Evolutionary conservation across 2,113 vertebrate species (phyloP), one percentile per base, ranked within the genome.

Genomic region (Cricetomys ansorgei): DNA sequence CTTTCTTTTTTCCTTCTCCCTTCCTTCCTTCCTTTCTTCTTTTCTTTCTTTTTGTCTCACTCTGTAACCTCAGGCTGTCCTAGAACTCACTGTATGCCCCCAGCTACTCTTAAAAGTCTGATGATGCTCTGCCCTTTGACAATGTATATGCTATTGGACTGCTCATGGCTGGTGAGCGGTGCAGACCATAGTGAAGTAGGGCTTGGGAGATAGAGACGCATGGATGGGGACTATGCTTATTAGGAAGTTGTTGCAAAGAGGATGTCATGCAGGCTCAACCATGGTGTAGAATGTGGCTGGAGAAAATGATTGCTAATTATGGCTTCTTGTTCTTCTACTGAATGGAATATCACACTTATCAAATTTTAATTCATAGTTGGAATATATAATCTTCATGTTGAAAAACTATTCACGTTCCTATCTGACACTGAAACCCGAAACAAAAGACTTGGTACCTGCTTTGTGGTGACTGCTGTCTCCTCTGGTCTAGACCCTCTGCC

Each of bases 71-170:
- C 50, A 73, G 27, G 67, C 67, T 88, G 48, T 16, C 50, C 85
- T 88, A 48, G 65, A 72, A 55, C 8, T 88, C 23, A 8, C 37
- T 70, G 37, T n/a, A 53, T 88, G 25, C 2, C 48, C 43, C 37
- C 55, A 67, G 69, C 50, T 43, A 43, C 37, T 40, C 55, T 43
- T 43, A 19, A 73, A 88, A 55, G 37, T 73, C n/a, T 43, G n/a
- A 5, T 73, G 67, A 72, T 57, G 12, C 15, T 55, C 84, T 72
- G 67, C n/a, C 45, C 48, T 37, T 70, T 85, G 45, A 88, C 67
- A 50, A 89, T 89, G 91, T 92, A 70, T 88, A 43, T 84, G 87
- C 29, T 29, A 25, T 43, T 88, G 72, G 37, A 31, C 77, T 91
- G 25, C 19, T 27, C 16, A 1, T 77, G 50, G 88, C 76, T 57